Conservation (phyloP, 2,888 invertebrate species). For the Lymantria dispar region DNA sequence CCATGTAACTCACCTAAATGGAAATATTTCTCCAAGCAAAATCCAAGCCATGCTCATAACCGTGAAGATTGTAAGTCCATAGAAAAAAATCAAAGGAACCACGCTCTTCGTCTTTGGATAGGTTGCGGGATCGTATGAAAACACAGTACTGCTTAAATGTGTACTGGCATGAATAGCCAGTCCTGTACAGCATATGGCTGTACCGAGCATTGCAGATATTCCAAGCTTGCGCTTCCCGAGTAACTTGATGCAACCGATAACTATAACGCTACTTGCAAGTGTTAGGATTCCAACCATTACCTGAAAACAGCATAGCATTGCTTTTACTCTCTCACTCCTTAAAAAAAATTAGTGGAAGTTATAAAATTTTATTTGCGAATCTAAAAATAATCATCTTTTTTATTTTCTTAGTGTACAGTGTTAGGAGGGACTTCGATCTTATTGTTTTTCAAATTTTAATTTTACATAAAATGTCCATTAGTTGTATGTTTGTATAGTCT, state of each 20-base stretch:
- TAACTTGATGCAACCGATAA: conserved; percentile 63
- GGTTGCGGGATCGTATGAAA: conserved; percentile 66
- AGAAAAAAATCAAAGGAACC: conserved; percentile 64
- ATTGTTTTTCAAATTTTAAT: no score
- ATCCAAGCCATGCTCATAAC: conserved; percentile 81
- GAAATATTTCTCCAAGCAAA: conserved; percentile 81
- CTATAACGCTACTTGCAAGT: conserved; percentile 61
- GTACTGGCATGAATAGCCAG: conserved; percentile 69
- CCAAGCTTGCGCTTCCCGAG: conserved; percentile 77
- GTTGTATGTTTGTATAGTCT: no score
- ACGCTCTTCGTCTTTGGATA: conserved; percentile 63
- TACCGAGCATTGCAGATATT: conserved; percentile 63
- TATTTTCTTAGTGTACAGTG: no score
- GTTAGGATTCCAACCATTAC: conserved; percentile 74
- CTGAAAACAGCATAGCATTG: no score
- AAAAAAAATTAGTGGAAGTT: no score
- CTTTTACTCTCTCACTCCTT: no score
- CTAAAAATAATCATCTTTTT: no score
- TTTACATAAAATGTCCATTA: no score
- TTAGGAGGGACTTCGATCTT: no score
- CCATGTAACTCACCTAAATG: conserved; percentile 71
- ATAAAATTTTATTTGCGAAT: no score
- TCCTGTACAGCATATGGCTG: conserved; percentile 59
- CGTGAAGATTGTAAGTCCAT: conserved; percentile 58
- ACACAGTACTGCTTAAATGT: conserved; percentile 55